A percentile compares a stretch with the other conserved stretches of the same genome.
phyloP scores from a whole-genome alignment of 2,797 vertebrate genomes.

The Ataeniobius toweri region DNA sequence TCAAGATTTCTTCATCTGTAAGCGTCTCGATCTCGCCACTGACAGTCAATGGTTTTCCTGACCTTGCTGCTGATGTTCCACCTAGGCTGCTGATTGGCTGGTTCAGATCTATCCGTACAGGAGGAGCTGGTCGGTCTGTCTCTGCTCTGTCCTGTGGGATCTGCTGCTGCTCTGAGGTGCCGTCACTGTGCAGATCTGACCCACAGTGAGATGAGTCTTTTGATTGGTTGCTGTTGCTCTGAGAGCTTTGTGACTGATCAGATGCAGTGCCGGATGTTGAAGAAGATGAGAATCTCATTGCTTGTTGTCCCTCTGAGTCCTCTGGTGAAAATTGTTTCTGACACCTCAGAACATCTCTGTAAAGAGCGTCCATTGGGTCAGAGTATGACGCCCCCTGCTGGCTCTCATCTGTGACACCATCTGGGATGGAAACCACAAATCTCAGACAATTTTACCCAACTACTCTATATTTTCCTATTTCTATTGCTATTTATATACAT shows the following conservation, averaged over 20 bases:
- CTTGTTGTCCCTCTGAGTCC: constrained; percentile 11
- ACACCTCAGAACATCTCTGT: constrained; percentile 82
- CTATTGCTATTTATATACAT: background rate
- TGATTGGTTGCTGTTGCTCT: constrained; percentile 25
- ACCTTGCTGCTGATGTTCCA: constrained; percentile 24
- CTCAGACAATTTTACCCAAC: background rate
- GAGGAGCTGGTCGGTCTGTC: constrained; percentile 42
- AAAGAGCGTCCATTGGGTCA: constrained; percentile 84
- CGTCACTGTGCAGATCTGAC: background rate
- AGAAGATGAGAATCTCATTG: background rate
- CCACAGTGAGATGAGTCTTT: background rate
- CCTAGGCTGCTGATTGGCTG: constrained; percentile 77
- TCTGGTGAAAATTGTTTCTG: constrained; percentile 7
- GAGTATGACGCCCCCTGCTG: constrained; percentile 65
- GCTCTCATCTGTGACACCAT: constrained; percentile 70
- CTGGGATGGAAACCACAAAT: constrained; percentile 59
- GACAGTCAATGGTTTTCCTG: constrained; percentile 66
- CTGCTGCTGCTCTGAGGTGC: constrained; percentile 20
- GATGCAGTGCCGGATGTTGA: background rate
- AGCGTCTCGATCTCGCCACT: constrained; percentile 83
- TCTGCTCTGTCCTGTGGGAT: constrained; percentile 44
- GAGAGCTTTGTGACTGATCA: constrained; percentile 29
- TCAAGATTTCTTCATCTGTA: constrained; percentile 86
- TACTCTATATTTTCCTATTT: background rate
- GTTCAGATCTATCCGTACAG: constrained; percentile 64